Conservation (phyloP, 2,113 vertebrate genomes). For the Phalacrocorax carbo region DNA sequence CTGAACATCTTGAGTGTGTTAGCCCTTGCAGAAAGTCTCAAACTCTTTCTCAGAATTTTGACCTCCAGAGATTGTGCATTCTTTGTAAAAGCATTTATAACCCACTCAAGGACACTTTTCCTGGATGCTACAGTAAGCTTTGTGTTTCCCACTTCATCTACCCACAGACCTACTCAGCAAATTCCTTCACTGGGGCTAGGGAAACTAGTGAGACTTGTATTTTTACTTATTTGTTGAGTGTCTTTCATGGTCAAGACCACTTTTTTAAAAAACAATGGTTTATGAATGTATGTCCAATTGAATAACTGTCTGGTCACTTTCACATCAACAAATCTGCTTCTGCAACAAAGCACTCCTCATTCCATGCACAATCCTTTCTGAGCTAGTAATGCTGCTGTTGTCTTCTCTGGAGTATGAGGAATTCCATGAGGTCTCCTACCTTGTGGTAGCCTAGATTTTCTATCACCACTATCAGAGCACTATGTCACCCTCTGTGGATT, state of each 20-base stretch:
- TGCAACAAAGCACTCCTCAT: background rate
- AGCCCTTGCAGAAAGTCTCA: background rate
- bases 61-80: background rate
- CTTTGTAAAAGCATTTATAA: background rate
- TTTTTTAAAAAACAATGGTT: background rate
- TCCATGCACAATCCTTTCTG: background rate
- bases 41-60: background rate
- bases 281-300: background rate
- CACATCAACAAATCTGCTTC: background rate
- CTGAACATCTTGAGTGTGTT: background rate
- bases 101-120: background rate
- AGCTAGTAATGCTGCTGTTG: background rate
- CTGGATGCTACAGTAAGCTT: background rate
- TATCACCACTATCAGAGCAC: background rate
- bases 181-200: background rate
- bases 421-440: background rate
- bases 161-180: background rate
- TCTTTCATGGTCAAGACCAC: background rate
- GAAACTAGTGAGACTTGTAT: background rate
- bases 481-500: background rate
- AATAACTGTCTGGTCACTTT: background rate
- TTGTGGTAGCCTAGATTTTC: background rate
- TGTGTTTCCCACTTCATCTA: background rate
- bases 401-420: background rate
- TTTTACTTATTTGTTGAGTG: background rate